Conservation (phyloP, 2,113 vertebrate genomes). For the Oncorhynchus keta region DNA sequence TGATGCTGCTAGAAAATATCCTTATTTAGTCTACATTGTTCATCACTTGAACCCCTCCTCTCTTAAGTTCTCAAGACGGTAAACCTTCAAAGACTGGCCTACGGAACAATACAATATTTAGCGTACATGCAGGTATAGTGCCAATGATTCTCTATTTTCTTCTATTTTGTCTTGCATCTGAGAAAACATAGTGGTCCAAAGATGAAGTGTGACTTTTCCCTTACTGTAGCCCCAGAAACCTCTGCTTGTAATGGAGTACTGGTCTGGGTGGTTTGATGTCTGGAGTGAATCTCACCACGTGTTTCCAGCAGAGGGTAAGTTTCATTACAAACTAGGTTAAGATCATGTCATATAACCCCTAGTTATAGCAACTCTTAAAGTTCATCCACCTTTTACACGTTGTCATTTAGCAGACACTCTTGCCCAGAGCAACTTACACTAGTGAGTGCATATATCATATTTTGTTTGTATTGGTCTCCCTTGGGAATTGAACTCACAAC, state of each 20-base stretch:
- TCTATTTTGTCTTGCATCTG: no score
- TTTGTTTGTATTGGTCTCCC: no score
- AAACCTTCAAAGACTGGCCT: conserved; percentile 86
- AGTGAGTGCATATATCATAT: no score
- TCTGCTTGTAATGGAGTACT: conserved; percentile 92
- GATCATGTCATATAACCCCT: not conserved
- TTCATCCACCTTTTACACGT: no score
- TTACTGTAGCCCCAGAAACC: conserved; percentile 75
- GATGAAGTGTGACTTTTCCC: no score
- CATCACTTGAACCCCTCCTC: not conserved
- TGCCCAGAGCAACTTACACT: no score
- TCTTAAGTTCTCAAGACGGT: conserved; percentile 79
- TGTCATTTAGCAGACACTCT: no score
- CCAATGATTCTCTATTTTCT: no score
- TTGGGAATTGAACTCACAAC: no score
- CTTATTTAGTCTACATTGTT: not conserved
- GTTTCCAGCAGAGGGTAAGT: conserved; percentile 82
- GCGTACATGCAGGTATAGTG: conserved; percentile 74
- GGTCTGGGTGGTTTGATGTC: conserved; percentile 91
- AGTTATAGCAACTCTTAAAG: no score
- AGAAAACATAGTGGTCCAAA: no score
- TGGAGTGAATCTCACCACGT: conserved; percentile 89
- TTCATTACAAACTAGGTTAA: not conserved
- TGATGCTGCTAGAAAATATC: no score
- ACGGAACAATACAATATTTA: conserved; percentile 72